Evolutionary conservation across 92 coral and sea anemone species (phyloP).

Genomic region (Anthopleura xanthogrammica): DNA sequence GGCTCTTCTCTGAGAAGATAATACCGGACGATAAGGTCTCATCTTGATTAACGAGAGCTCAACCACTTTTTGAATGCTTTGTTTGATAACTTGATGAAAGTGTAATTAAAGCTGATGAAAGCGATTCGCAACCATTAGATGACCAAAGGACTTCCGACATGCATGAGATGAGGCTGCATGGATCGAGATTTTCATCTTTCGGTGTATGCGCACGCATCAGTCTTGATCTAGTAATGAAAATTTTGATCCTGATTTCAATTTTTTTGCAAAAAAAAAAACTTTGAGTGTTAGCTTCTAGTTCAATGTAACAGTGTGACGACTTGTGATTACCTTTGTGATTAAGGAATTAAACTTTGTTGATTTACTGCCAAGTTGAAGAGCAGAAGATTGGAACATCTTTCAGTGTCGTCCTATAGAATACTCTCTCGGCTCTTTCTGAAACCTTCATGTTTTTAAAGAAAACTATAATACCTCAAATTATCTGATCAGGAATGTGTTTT

Average conservation of each 20-base stretch:
- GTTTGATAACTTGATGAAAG: constrained; percentile 25
- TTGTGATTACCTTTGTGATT: constrained; percentile 22
- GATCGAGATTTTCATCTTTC: background rate
- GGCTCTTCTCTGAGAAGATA: background rate
- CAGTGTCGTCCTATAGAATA: background rate
- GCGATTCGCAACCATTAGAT: constrained; percentile 23
- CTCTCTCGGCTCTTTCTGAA: background rate
- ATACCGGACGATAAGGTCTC: background rate
- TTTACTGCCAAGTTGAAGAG: background rate
- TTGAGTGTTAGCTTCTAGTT: background rate
- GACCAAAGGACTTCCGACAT: constrained; percentile 35
- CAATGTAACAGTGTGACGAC: background rate
- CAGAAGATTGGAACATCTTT: background rate
- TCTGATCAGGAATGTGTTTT: background rate
- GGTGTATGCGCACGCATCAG: background rate
- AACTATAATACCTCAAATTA: background rate
- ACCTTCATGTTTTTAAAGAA: background rate
- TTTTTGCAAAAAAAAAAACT: background rate
- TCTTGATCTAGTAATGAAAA: background rate
- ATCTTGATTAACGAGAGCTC: constrained; percentile 26
- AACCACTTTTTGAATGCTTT: constrained; percentile 11
- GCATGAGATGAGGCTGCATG: background rate
- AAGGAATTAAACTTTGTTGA: background rate
- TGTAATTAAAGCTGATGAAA: constrained; percentile 32
- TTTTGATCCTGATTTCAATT: background rate